These are phyloP conservation scores for Actinia tenebrosa DNA, from an alignment of 64 coral and sea anemone genomes.

Conservation along the genomic window DNA sequence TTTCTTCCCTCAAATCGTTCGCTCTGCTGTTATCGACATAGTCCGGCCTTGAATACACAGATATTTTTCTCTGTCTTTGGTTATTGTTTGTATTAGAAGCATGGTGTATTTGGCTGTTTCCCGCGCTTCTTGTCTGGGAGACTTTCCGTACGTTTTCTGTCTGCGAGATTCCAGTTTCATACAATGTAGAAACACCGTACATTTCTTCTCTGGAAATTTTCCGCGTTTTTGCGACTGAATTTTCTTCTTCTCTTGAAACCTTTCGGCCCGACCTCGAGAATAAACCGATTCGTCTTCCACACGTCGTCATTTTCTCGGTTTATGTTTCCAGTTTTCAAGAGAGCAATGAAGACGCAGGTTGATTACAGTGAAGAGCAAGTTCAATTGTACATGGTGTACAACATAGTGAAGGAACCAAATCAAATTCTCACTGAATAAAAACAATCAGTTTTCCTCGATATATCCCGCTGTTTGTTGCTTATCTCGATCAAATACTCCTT, in stretches of 20 bases:
- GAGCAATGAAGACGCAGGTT: not conserved
- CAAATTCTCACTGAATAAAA: not conserved
- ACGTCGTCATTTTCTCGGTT: constrained; percentile 13
- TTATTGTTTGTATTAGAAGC: not conserved
- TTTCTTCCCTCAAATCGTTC: not conserved
- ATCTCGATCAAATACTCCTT: not conserved
- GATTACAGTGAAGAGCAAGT: not conserved
- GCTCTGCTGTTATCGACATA: not conserved
- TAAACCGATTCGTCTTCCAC: constrained; percentile 31
- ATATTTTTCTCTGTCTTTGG: constrained; percentile 19
- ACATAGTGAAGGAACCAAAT: not conserved
- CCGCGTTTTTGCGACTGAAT: not conserved
- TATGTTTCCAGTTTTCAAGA: not conserved
- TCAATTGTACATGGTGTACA: not conserved
- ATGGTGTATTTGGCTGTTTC: not conserved
- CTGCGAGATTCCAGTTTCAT: not conserved
- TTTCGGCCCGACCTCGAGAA: constrained; percentile 37
- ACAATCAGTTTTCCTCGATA: not conserved
- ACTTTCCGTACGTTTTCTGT: not conserved
- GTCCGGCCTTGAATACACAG: constrained; percentile 26
- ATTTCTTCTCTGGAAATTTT: constrained; percentile 42
- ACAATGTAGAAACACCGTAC: not conserved
- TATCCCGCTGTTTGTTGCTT: not conserved
- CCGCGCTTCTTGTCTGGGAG: not conserved
- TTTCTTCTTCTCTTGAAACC: constrained; percentile 43